These are phyloP conservation scores for Rhamphomyia laevipes DNA, from an alignment of 2,888 invertebrate species.

Conservation along the genomic window DNA sequence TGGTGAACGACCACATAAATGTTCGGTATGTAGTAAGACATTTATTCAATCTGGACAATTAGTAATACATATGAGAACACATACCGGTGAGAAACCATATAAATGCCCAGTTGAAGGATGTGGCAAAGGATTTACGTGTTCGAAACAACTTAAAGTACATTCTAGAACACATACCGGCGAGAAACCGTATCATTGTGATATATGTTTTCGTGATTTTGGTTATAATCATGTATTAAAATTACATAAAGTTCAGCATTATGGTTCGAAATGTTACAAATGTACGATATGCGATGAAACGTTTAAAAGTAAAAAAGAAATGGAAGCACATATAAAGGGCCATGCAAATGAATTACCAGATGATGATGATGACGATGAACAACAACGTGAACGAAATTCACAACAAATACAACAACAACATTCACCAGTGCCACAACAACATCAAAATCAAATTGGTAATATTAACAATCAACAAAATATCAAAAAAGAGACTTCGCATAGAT, in stretches of 20 bases:
- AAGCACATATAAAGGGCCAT: constrained; percentile 73
- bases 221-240: constrained; percentile 84
- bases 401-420: constrained; percentile 22
- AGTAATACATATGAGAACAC: constrained; percentile 82
- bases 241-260: constrained; percentile 82
- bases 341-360: constrained; percentile 50
- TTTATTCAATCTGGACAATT: constrained; percentile 86
- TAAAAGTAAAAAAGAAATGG: constrained; percentile 83
- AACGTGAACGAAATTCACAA: constrained; percentile 24
- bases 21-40: constrained; percentile 75
- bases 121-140: constrained; percentile 84
- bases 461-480: constrained; percentile 2
- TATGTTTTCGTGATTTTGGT: constrained; percentile 81
- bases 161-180: constrained; percentile 85
- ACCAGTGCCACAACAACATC: constrained; percentile 10
- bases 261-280: constrained; percentile 85
- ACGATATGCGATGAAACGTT: constrained; percentile 86
- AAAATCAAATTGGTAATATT: constrained; percentile 3
- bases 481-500: constrained; percentile 4
- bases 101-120: constrained; percentile 71
- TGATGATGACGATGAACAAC: constrained; percentile 17
- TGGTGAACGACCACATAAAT: constrained; percentile 78
- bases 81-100: constrained; percentile 78
- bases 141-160: constrained; percentile 83
- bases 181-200: constrained; percentile 82